phyloP scores from a whole-genome alignment of 2,113 vertebrate species.

The Andinoacara biseriatus region DNA sequence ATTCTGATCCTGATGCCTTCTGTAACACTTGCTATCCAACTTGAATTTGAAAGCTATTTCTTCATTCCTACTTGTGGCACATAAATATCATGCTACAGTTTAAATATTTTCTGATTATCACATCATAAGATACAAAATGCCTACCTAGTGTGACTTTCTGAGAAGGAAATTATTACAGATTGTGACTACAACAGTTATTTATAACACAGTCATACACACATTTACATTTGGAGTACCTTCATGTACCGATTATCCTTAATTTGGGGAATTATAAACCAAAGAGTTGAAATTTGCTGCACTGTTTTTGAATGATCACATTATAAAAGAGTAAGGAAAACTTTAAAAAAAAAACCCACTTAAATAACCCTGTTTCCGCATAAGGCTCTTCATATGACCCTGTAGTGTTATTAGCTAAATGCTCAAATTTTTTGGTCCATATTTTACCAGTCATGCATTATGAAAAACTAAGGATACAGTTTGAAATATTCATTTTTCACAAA shows the following conservation, averaged over 20 bases:
- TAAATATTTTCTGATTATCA: slow-evolving; percentile 78
- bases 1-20: slow-evolving; percentile 31
- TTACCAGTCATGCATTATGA: slow-evolving; percentile 47
- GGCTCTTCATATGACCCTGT: slow-evolving; percentile 76
- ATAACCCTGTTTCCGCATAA: slow-evolving; percentile 80
- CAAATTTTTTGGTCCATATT: slow-evolving; percentile 56
- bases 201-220: slow-evolving; percentile 76
- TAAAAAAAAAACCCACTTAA: slow-evolving; percentile 42
- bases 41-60: slow-evolving; percentile 52
- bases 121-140: slow-evolving; percentile 79
- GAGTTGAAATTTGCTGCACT: slow-evolving; percentile 47
- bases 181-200: slow-evolving; percentile 71
- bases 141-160: slow-evolving; percentile 70
- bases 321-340: slow-evolving; percentile 53
- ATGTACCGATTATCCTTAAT: slow-evolving; percentile 65
- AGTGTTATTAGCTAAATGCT: slow-evolving; percentile 25
- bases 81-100: slow-evolving; percentile 81
- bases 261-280: slow-evolving; percentile 46
- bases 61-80: slow-evolving; percentile 64
- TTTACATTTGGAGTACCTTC: slow-evolving; percentile 76
- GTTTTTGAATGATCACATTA: slow-evolving; percentile 51
- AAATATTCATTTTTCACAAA: slow-evolving; percentile 32
- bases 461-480: slow-evolving; percentile 52
- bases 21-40: slow-evolving; percentile 44
- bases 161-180: slow-evolving; percentile 69